Conservation (phyloP, 1,140 invertebrate genomes). For the Micrasema longulum region DNA sequence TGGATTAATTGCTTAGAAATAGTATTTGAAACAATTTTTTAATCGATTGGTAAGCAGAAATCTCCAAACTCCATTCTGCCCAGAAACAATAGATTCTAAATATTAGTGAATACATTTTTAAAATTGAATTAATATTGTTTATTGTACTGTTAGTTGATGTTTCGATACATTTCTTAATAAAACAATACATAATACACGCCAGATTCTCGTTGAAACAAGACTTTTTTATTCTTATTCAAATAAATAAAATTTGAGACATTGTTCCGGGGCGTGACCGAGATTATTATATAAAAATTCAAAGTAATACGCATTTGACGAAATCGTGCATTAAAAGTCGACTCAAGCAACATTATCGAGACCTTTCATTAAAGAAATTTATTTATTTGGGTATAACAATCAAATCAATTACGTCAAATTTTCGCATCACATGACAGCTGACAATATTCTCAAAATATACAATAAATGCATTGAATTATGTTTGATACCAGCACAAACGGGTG, state of each 20-base stretch:
- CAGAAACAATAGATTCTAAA: too few relatives aligned
- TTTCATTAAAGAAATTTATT: background rate
- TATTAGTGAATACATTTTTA: too few relatives aligned
- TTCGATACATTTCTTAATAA: too few relatives aligned
- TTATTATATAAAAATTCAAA: conserved; percentile 11
- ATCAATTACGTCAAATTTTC: conserved; percentile 29
- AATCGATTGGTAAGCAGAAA: too few relatives aligned
- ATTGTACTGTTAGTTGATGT: too few relatives aligned
- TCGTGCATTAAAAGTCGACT: background rate
- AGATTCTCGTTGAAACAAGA: too few relatives aligned
- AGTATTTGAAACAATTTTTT: too few relatives aligned
- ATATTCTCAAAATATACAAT: background rate
- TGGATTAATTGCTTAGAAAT: too few relatives aligned
- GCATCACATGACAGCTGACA: conserved; percentile 33
- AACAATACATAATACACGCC: too few relatives aligned
- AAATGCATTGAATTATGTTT: background rate
- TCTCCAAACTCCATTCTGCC: too few relatives aligned
- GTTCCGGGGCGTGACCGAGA: conserved; percentile 12
- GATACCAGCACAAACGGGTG: too few relatives aligned
- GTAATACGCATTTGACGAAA: background rate
- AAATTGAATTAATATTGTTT: too few relatives aligned
- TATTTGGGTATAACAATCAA: background rate
- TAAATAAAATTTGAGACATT: background rate
- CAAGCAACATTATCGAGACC: background rate
- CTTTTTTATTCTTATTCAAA: background rate